Conservation (phyloP, 2,888 invertebrate genomes). For the Ormia ochracea region DNA sequence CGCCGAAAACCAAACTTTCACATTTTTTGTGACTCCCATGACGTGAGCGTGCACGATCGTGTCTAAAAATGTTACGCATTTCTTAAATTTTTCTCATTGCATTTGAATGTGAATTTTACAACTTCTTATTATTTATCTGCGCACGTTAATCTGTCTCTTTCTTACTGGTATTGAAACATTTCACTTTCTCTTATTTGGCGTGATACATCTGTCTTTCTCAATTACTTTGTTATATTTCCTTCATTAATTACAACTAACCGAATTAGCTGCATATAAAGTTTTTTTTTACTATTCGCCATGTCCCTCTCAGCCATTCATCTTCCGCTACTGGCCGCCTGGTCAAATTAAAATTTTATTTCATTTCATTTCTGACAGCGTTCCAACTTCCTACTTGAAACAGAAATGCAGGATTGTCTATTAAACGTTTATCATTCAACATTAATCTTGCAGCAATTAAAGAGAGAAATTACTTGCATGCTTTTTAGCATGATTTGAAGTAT, state of each 20-base stretch:
- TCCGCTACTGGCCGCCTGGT: not conserved
- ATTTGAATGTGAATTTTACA: not conserved
- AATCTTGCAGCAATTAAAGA: constrained; percentile 50
- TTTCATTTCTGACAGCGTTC: constrained; percentile 3
- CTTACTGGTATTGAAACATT: not conserved
- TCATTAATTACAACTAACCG: constrained; percentile 6
- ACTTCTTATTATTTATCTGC: not conserved
- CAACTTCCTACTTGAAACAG: constrained; percentile 9
- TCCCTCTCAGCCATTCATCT: not conserved
- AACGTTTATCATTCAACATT: constrained; percentile 46
- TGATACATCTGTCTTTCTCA: not conserved
- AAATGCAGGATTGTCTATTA: constrained; percentile 19
- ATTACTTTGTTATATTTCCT: not conserved
- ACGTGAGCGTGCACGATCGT: too few species aligned
- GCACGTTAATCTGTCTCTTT: not conserved
- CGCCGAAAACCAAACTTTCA: too few species aligned
- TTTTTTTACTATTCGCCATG: too few species aligned
- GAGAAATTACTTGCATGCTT: constrained; percentile 46
- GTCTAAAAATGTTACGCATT: too few species aligned
- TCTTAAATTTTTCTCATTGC: too few species aligned
- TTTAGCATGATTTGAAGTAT: not conserved
- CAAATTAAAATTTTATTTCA: constrained; percentile 33
- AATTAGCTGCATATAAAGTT: constrained; percentile 8
- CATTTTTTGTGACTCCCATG: too few species aligned
- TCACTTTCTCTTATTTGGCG: constrained; percentile 6